These are phyloP conservation scores for Atractosteus spatula DNA, from an alignment of 2,113 vertebrate genomes.

Conservation along the genomic window DNA sequence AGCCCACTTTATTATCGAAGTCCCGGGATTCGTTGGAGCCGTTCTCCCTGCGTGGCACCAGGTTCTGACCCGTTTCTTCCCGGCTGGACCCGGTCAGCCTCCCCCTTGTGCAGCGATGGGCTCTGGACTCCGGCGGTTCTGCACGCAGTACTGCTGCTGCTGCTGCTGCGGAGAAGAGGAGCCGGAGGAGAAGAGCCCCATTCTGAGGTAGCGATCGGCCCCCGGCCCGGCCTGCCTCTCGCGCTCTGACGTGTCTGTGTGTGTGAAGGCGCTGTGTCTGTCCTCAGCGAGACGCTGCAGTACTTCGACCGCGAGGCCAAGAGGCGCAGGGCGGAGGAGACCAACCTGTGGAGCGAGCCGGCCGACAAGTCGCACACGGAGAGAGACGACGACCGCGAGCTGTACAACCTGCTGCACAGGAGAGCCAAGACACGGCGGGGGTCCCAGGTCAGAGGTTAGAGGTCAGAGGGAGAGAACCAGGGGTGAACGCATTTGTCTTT, in stretches of 20 bases:
- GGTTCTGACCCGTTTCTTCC: not conserved
- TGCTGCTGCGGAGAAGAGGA: slow-evolving; percentile 42
- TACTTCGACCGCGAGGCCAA: slow-evolving; percentile 75
- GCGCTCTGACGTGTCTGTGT: not conserved
- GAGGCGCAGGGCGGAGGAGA: slow-evolving; percentile 70
- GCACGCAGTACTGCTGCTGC: slow-evolving; percentile 57
- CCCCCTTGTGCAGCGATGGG: slow-evolving; percentile 49
- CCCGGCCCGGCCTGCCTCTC: not conserved
- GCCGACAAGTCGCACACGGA: slow-evolving; percentile 73
- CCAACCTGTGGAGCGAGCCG: slow-evolving; percentile 75
- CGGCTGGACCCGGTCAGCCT: too few species aligned
- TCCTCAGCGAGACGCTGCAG: slow-evolving; percentile 61
- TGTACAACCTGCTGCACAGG: slow-evolving; percentile 67
- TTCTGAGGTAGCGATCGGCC: slow-evolving; percentile 55
- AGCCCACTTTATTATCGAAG: too few species aligned
- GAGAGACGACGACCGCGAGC: slow-evolving; percentile 67
- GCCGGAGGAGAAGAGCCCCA: slow-evolving; percentile 62
- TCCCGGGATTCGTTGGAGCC: too few species aligned
- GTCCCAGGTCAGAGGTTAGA: slow-evolving; percentile 55
- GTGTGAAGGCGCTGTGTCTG: slow-evolving; percentile 23
- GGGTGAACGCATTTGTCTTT: not conserved
- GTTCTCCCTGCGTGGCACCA: not conserved
- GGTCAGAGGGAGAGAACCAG: not conserved
- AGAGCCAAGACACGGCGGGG: slow-evolving; percentile 65
- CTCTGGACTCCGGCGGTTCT: slow-evolving; percentile 51